These are phyloP conservation scores for Conopomorpha cramerella DNA, from an alignment of 1,140 invertebrate species.

Conservation along the genomic window DNA sequence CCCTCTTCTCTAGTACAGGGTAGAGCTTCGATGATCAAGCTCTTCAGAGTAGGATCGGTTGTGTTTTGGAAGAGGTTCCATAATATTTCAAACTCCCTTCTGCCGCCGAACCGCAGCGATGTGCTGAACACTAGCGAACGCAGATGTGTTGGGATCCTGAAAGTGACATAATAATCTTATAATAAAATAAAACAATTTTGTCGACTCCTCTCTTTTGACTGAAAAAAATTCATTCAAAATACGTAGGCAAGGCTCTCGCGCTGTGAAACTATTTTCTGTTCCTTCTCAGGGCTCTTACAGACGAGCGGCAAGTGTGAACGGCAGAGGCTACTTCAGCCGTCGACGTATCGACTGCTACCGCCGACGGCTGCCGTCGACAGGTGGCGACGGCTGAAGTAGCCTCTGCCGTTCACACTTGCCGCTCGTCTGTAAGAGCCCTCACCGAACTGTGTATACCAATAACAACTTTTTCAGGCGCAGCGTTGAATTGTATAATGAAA, in stretches of 20 bases:
- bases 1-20: constrained; percentile 69
- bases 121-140: constrained; percentile 80
- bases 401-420: no score
- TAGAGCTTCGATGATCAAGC: constrained; percentile 68
- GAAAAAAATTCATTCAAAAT: no score
- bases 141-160: constrained; percentile 79
- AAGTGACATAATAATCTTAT: constrained; percentile 5
- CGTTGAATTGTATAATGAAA: no score
- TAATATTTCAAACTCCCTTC: constrained; percentile 82
- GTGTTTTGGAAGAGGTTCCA: constrained; percentile 74
- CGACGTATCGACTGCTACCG: no score
- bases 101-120: constrained; percentile 74
- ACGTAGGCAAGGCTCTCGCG: neutral
- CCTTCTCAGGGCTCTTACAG: no score
- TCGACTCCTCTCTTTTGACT: neutral
- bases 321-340: no score
- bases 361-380: no score
- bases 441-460: no score
- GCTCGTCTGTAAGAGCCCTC: no score
- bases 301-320: no score
- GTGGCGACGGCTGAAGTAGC: no score
- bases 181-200: neutral
- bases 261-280: neutral
- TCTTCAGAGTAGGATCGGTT: constrained; percentile 75
- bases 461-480: no score